Percentiles rank a stretch among this genome's conserved stretches.
Conservation (phyloP, 2,888 invertebrate species). For the Lampropteryx suffumata region DNA sequence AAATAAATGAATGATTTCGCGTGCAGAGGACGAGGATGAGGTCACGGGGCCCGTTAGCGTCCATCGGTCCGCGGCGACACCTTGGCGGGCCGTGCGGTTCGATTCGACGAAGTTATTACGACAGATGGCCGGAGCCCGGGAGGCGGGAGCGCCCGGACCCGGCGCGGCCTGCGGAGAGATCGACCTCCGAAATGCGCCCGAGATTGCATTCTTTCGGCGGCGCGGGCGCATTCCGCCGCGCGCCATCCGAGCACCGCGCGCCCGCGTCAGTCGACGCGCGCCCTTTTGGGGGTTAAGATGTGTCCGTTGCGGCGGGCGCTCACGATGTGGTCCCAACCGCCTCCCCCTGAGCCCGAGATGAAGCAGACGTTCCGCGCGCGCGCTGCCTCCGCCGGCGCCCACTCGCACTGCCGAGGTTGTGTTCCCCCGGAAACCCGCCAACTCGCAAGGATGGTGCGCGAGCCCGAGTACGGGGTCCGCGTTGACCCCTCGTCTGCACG, state of each 20-base stretch:
- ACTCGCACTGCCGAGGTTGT: constrained; percentile 61
- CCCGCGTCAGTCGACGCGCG: constrained; percentile 79
- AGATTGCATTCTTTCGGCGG: constrained; percentile 84
- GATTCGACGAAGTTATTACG: constrained; percentile 83
- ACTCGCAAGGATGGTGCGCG: constrained; percentile 72
- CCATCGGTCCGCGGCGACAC: constrained; percentile 56
- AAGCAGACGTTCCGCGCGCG: constrained; percentile 62
- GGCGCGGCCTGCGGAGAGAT: constrained; percentile 75
- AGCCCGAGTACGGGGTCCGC: constrained; percentile 71
- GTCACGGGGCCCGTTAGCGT: constrained; percentile 69
- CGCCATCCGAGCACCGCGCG: constrained; percentile 77
- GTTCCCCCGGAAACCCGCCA: constrained; percentile 51
- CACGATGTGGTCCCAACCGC: constrained; percentile 81
- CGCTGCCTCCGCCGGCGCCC: constrained; percentile 57
- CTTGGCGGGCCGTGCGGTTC: constrained; percentile 69
- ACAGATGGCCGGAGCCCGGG: constrained; percentile 77
- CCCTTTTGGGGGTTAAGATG: constrained; percentile 83
- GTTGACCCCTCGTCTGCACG: constrained; percentile 64
- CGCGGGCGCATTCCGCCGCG: constrained; percentile 82
- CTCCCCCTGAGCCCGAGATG: constrained; percentile 65
- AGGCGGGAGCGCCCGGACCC: constrained; percentile 74
- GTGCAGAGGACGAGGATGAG: constrained; percentile 62
- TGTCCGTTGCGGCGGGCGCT: constrained; percentile 79
- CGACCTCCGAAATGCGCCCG: constrained; percentile 83
- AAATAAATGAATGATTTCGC: constrained; percentile 60